Evolutionary conservation across 1,140 invertebrate species (phyloP), one percentile per base, ranked within the genome.

Genomic region (Kradibia gibbosae): DNA sequence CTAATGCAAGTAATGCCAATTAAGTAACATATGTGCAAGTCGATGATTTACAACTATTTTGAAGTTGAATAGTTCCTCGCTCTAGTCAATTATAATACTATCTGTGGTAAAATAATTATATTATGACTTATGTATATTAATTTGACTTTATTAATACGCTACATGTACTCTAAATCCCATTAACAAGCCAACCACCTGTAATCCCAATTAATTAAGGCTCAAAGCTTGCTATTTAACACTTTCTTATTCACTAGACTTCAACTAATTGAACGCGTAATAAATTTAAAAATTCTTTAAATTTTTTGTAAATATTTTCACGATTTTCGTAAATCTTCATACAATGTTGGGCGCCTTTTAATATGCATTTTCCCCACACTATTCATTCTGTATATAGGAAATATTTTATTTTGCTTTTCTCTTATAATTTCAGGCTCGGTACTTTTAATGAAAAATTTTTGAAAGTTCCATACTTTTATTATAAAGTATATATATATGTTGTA

Each of bases 361-460:
- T 13, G 42, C 5, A 45, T 13, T 5, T 13, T 45, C 7, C 42
- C 5, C 42, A 45, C 42, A 45, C 42, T 45, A 45, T 45, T 8
- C 13, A 45, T 13, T 45, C 5, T 5, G 5, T 8, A 45, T 45
- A 45, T 13, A 45, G 13, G 42, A 13, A 20, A 62, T 62, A 62
- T 34, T 62, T 62, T 62, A 62, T 62, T n/a, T 34, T 62, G 3
- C 31, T 62, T 0, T 0, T 17, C n/a, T 17, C 7, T 3, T 13
- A 36, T 62, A 7, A 62, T 36, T 10, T 15, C 20, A 10, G n/a
- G 34, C 22, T n/a, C 36, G 36, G 36, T 3, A 39, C 34, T 39
- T 67, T 67, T 67, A 67, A 67, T 67, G 20, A 36, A 65, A 65
- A 67, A 39, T 67, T n/a, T 39, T 67, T 39, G 22, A 36, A 67